phyloP scores from a whole-genome alignment of 2,797 vertebrate species.

The Pitangus sulphuratus region DNA sequence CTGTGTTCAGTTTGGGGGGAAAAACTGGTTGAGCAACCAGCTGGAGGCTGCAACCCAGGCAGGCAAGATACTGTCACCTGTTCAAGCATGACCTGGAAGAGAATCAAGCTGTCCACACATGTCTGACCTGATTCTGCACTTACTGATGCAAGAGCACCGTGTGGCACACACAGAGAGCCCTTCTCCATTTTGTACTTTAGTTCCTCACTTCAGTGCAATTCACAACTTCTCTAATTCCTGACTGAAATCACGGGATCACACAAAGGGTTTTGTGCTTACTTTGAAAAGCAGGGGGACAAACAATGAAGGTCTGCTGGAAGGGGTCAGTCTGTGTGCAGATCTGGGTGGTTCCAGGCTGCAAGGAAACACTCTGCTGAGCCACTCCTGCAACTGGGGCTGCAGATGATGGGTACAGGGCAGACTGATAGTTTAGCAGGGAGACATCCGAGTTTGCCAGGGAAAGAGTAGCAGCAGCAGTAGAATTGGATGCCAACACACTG shows the following conservation, averaged over 20 bases:
- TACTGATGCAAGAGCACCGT: neutral
- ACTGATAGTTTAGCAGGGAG: slow-evolving; percentile 93
- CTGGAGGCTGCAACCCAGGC: neutral
- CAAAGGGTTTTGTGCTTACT: slow-evolving; percentile 75
- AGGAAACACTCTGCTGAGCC: slow-evolving; percentile 90
- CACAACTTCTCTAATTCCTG: neutral
- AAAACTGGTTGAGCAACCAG: slow-evolving; percentile 45
- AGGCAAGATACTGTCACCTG: slow-evolving; percentile 32
- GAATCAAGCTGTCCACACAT: neutral
- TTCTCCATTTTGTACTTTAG: neutral
- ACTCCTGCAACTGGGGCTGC: slow-evolving; percentile 94
- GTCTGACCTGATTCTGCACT: slow-evolving; percentile 24
- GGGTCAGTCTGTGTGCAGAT: slow-evolving; percentile 94
- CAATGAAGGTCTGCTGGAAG: slow-evolving; percentile 97
- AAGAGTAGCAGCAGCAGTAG: slow-evolving; percentile 91
- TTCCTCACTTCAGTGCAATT: neutral
- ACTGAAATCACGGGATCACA: neutral
- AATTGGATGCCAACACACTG: slow-evolving; percentile 84
- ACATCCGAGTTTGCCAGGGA: slow-evolving; percentile 92
- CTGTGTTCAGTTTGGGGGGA: neutral
- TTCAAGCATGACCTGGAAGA: slow-evolving; percentile 26
- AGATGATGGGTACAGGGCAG: slow-evolving; percentile 93
- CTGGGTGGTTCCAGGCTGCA: slow-evolving; percentile 92
- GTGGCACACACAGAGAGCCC: neutral
- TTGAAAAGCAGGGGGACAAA: slow-evolving; percentile 96